These are phyloP conservation scores for Trissolcus brochymenae DNA, from an alignment of 2,888 invertebrate genomes.

Conservation along the genomic window DNA sequence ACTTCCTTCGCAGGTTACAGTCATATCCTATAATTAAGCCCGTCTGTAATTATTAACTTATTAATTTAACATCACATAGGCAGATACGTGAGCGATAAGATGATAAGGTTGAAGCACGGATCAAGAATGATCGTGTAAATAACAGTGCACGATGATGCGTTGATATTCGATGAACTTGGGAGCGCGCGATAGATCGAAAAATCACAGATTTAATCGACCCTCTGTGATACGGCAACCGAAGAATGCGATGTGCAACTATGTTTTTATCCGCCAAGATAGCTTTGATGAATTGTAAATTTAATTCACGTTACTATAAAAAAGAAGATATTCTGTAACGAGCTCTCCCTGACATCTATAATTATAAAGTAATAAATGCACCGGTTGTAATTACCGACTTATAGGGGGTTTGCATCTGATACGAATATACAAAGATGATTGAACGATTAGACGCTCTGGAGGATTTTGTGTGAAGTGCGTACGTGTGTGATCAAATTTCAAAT, in stretches of 20 bases:
- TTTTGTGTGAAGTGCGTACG: no score
- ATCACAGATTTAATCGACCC: constrained; percentile 25
- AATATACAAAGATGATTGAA: constrained; percentile 18
- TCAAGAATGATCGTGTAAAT: constrained; percentile 24
- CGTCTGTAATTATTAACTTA: constrained; percentile 45
- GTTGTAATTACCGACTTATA: constrained; percentile 35
- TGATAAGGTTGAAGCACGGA: constrained; percentile 26
- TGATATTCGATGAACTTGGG: constrained; percentile 32
- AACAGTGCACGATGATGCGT: constrained; percentile 26
- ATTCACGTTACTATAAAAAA: constrained; percentile 13
- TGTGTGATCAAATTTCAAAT: no score
- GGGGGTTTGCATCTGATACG: constrained; percentile 11
- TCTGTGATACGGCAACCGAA: not conserved
- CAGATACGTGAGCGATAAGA: constrained; percentile 29
- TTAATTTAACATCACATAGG: constrained; percentile 38
- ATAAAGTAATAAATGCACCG: constrained; percentile 23
- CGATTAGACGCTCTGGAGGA: not conserved
- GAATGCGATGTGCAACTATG: not conserved
- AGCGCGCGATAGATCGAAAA: constrained; percentile 13
- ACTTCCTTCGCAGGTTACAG: constrained; percentile 21
- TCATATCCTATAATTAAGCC: constrained; percentile 38
- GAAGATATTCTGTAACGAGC: constrained; percentile 17
- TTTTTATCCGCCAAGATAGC: not conserved
- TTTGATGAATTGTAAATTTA: constrained; percentile 20
- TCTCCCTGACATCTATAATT: constrained; percentile 22